Conservation (phyloP, 2,113 vertebrate species). For the Aspidoscelis tigris region DNA sequence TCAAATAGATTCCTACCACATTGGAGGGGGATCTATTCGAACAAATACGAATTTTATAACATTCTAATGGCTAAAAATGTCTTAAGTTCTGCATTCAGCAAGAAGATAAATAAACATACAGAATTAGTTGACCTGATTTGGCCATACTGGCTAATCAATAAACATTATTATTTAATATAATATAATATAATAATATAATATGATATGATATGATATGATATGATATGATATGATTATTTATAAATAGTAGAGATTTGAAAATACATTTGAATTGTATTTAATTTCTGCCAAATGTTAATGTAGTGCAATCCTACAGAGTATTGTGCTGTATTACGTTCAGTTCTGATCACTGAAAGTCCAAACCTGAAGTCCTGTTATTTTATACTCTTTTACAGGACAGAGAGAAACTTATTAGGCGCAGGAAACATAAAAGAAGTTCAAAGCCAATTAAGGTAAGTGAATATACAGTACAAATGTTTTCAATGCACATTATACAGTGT, state of each 20-base stretch:
- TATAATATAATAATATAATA: no score
- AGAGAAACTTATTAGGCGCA: constrained; percentile 94
- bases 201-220: no score
- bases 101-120: no score
- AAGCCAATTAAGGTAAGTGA: constrained; percentile 92
- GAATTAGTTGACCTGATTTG: no score
- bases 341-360: neutral
- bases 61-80: no score
- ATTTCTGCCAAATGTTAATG: neutral
- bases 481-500: neutral
- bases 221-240: no score
- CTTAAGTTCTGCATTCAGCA: no score
- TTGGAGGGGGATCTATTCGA: no score
- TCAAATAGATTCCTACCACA: no score
- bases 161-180: no score
- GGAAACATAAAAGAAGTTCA: constrained; percentile 95
- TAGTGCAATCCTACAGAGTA: neutral
- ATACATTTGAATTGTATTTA: neutral
- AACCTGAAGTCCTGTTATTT: constrained; percentile 25
- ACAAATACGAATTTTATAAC: no score
- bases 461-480: constrained; percentile 23
- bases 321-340: neutral
- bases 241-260: neutral
- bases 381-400: constrained; percentile 83
- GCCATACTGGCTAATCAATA: no score